phyloP scores from a whole-genome alignment of 2,797 vertebrate genomes.

The Emydoidea blandingii region DNA sequence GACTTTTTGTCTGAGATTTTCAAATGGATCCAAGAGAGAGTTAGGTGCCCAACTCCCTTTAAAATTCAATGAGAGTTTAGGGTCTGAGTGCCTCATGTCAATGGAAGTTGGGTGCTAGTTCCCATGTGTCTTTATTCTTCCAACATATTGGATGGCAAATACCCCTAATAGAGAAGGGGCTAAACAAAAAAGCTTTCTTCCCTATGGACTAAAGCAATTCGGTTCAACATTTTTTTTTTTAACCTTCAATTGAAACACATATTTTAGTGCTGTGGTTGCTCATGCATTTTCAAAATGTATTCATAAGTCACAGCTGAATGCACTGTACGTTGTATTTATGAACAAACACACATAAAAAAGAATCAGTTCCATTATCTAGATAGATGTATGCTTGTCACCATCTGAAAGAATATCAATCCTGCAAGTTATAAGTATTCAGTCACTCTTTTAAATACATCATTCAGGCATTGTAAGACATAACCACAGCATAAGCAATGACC shows the following conservation, averaged over 20 bases:
- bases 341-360: constrained; percentile 58
- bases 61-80: background rate
- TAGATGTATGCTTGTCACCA: constrained; percentile 66
- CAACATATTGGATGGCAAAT: background rate
- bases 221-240: background rate
- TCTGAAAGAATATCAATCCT: constrained; percentile 68
- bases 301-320: constrained; percentile 76
- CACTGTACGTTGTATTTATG: constrained; percentile 68
- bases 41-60: background rate
- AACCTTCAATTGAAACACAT: constrained; percentile 65
- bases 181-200: constrained; percentile 38
- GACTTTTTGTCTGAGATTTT: background rate
- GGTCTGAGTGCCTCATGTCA: background rate
- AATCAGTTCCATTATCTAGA: constrained; percentile 71
- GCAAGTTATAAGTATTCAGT: constrained; percentile 60
- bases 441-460: constrained; percentile 68
- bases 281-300: constrained; percentile 73
- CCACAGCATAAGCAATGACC: constrained; percentile 76
- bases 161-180: constrained; percentile 29
- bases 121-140: background rate
- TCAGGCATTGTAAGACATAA: constrained; percentile 70
- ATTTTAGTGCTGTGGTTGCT: constrained; percentile 72
- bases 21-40: background rate
- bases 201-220: constrained; percentile 15
- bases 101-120: background rate